Evolutionary conservation across 2,113 vertebrate genomes (phyloP).

Genomic region (Zeus faber): DNA sequence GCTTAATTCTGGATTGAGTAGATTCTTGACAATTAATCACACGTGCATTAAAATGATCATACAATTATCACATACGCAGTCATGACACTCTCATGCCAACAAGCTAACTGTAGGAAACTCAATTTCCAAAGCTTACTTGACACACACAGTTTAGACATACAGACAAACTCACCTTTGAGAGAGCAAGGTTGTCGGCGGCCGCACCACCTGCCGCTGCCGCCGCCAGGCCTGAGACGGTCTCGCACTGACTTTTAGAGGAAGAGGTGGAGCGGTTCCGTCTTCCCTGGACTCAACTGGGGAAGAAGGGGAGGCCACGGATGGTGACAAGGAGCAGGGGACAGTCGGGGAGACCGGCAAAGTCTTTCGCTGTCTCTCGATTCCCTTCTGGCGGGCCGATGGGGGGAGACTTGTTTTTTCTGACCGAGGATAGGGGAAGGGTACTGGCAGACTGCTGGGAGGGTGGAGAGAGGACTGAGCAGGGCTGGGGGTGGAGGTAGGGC

Average conservation of each 20-base stretch:
- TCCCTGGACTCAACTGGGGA: conserved; percentile 7
- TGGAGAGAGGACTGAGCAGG: conserved; percentile 4
- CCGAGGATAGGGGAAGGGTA: not conserved
- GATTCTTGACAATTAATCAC: not conserved
- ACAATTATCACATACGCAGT: not conserved
- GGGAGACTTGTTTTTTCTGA: not conserved
- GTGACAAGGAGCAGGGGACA: not conserved
- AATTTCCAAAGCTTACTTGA: no score
- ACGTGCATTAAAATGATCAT: not conserved
- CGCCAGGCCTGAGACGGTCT: not conserved
- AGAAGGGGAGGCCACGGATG: conserved; percentile 9
- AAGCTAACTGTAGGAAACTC: not conserved
- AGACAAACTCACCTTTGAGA: not conserved
- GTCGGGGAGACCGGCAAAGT: conserved; percentile 23
- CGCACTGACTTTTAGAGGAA: conserved; percentile 69
- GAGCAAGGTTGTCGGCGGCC: not conserved
- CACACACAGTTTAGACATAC: not conserved
- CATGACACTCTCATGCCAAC: no score
- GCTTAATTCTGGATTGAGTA: no score
- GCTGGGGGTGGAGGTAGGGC: not conserved
- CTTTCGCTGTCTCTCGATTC: conserved; percentile 1
- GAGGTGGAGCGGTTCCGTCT: conserved; percentile 60
- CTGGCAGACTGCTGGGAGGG: not conserved
- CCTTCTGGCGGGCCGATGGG: conserved; percentile 15
- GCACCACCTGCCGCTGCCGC: not conserved